Evolutionary conservation across 1,140 invertebrate genomes (phyloP).

Genomic region (Drosophila jambulina): DNA sequence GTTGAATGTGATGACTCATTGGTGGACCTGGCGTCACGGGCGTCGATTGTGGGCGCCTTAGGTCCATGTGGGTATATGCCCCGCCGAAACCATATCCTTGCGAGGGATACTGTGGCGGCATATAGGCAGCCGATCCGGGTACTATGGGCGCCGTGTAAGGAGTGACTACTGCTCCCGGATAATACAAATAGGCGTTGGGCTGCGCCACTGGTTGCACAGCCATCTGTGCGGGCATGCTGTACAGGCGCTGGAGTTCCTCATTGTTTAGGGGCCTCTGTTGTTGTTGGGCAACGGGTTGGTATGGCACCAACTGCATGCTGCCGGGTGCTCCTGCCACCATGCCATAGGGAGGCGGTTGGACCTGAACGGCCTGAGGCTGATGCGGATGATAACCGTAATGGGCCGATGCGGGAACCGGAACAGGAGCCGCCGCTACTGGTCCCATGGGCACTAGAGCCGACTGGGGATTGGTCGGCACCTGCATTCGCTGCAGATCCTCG

Average conservation of each 20-base stretch:
- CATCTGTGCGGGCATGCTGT: slow-evolving; percentile 75
- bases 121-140: slow-evolving; percentile 70
- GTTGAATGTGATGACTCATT: slow-evolving; percentile 25
- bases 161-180: slow-evolving; percentile 41
- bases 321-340: slow-evolving; percentile 27
- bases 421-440: slow-evolving; percentile 61
- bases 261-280: slow-evolving; percentile 72
- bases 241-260: slow-evolving; percentile 77
- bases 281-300: slow-evolving; percentile 58
- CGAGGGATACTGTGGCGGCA: slow-evolving; percentile 75
- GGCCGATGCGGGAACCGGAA: slow-evolving; percentile 27
- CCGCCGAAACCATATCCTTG: slow-evolving; percentile 47
- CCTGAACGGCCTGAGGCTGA: slow-evolving; percentile 13
- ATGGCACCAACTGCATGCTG: slow-evolving; percentile 76
- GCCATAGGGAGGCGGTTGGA: slow-evolving; percentile 46
- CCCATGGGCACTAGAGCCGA: slow-evolving; percentile 74
- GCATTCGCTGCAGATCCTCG: slow-evolving; percentile 86
- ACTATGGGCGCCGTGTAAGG: slow-evolving; percentile 66
- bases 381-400: slow-evolving; percentile 31
- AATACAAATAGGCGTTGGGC: slow-evolving; percentile 58
- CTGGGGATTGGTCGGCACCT: slow-evolving; percentile 61
- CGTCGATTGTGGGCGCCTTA: slow-evolving; percentile 43
- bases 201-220: slow-evolving; percentile 58
- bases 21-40: slow-evolving; percentile 15
- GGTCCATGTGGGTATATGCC: slow-evolving; percentile 60